A percentile compares a stretch with the other conserved stretches of the same genome.
phyloP scores from a whole-genome alignment of 2,113 vertebrate genomes.

The Maccullochella peelii region DNA sequence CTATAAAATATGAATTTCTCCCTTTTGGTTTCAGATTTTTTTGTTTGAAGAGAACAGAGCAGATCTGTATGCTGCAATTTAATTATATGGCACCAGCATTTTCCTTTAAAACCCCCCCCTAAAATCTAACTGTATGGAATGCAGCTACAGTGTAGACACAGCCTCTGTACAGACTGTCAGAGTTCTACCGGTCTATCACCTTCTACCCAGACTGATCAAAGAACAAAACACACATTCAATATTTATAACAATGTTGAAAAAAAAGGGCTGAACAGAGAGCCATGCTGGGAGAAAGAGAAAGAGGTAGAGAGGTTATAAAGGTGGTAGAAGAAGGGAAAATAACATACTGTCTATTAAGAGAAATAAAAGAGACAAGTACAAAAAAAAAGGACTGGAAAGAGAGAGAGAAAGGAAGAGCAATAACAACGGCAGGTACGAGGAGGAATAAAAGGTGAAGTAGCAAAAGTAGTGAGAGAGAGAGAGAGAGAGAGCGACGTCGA shows the following conservation, averaged over 20 bases:
- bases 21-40: too few species aligned
- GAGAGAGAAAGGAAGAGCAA: background rate
- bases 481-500: background rate
- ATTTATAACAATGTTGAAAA: conserved; percentile 5
- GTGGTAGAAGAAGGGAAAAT: background rate
- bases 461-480: background rate
- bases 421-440: background rate
- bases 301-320: too few species aligned
- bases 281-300: background rate
- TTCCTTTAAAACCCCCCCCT: too few species aligned
- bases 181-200: background rate
- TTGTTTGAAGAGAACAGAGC: too few species aligned
- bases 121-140: background rate
- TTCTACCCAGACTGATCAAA: conserved; percentile 22
- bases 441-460: background rate
- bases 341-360: background rate
- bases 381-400: background rate
- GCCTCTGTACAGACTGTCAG: background rate
- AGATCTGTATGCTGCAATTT: too few species aligned
- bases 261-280: background rate
- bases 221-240: conserved; percentile 18
- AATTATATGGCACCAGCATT: background rate
- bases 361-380: background rate
- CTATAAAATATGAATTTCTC: too few species aligned
- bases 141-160: background rate